Percentiles rank a stretch among this genome's conserved stretches.
phyloP scores from a whole-genome alignment of 2,113 vertebrate genomes.

The Carettochelys insculpta region DNA sequence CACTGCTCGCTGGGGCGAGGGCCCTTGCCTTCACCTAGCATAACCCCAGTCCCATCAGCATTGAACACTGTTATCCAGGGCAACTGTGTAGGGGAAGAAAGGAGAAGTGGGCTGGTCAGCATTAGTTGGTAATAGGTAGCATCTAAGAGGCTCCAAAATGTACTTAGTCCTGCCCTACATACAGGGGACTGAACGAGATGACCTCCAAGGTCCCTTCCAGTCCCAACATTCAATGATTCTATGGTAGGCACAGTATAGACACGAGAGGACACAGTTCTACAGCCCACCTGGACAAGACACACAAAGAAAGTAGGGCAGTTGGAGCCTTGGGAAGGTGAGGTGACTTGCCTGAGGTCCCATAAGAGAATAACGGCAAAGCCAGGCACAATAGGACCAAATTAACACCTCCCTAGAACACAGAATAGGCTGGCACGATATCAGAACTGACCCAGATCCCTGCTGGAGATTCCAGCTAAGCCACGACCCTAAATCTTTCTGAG shows the following conservation, averaged over 20 bases:
- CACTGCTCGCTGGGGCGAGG: not conserved
- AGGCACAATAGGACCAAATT: not conserved
- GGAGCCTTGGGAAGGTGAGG: not conserved
- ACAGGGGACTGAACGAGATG: no score
- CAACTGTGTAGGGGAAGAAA: not conserved
- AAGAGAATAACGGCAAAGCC: not conserved
- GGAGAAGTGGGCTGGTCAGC: not conserved
- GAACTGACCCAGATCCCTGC: not conserved
- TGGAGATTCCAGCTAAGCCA: not conserved
- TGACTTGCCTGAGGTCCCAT: not conserved
- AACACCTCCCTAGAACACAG: not conserved
- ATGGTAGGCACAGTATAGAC: not conserved
- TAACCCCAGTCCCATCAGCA: not conserved
- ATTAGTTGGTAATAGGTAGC: not conserved
- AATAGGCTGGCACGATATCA: not conserved
- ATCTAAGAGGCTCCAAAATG: not conserved
- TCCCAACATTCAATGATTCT: no score
- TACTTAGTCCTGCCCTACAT: no score
- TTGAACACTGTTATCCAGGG: not conserved
- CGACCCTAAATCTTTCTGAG: not conserved
- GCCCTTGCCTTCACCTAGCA: fast-evolving
- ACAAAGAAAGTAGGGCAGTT: not conserved
- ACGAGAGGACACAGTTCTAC: not conserved
- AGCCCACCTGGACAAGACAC: not conserved
- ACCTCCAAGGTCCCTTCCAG: no score